phyloP scores from a whole-genome alignment of 1,140 invertebrate genomes.

The Mamestra configurata region DNA sequence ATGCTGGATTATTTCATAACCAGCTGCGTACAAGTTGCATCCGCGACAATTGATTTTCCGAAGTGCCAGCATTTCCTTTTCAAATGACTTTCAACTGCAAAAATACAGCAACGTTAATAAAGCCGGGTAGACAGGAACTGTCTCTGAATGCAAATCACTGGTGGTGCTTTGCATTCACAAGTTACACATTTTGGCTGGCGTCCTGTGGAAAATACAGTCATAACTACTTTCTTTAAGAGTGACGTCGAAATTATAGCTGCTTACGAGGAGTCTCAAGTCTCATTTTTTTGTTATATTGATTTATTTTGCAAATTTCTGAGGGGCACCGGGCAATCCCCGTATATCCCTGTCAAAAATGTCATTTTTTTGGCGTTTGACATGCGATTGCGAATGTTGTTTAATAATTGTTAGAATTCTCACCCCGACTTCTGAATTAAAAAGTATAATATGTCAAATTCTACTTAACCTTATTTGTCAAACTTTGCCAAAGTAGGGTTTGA shows the following conservation, averaged over 20 bases:
- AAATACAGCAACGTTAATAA: slow-evolving; percentile 47
- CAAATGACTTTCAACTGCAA: slow-evolving; percentile 43
- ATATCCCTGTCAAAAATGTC: no score
- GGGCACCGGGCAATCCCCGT: no score
- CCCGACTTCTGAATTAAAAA: no score
- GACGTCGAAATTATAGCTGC: slow-evolving; percentile 7
- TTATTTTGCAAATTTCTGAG: no score
- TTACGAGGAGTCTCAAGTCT: background rate
- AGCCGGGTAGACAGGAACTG: slow-evolving; percentile 45
- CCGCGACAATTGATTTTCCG: slow-evolving; percentile 6
- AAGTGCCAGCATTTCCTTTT: slow-evolving; percentile 37
- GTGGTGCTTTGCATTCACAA: slow-evolving; percentile 36
- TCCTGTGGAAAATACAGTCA: slow-evolving; percentile 39
- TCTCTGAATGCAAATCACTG: slow-evolving; percentile 42
- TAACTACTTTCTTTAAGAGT: slow-evolving; percentile 28
- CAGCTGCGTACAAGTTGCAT: background rate
- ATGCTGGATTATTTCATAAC: background rate
- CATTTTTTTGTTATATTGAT: no score
- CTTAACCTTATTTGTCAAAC: no score
- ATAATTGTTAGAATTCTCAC: no score
- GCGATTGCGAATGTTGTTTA: no score
- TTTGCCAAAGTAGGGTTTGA: no score
- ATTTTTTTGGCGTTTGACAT: no score
- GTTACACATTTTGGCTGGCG: slow-evolving; percentile 42
- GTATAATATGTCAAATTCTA: no score